phyloP scores from a whole-genome alignment of 2,888 invertebrate genomes.

The Minunthozetes semirufus region DNA sequence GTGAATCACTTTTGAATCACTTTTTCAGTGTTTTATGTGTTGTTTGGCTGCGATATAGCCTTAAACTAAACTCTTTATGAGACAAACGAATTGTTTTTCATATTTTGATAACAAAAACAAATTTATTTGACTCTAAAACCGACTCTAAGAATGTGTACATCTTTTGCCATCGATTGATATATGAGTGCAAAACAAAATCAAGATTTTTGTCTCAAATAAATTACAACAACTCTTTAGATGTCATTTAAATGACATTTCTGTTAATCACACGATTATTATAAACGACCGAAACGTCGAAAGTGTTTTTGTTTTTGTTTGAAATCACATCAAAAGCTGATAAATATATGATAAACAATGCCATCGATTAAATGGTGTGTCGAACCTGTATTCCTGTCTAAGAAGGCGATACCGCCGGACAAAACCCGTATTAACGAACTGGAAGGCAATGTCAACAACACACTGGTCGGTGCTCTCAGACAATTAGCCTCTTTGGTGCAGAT shows the following conservation, averaged over 20 bases:
- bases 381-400: slow-evolving; percentile 68
- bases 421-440: slow-evolving; percentile 66
- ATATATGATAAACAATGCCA: slow-evolving; percentile 58
- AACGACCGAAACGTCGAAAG: background rate
- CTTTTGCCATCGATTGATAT: too few relatives aligned
- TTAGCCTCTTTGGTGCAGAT: slow-evolving; percentile 72
- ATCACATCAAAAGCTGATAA: background rate
- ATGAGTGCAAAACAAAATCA: too few relatives aligned
- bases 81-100: too few relatives aligned
- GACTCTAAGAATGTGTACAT: too few relatives aligned
- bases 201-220: too few relatives aligned
- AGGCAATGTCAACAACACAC: slow-evolving; percentile 75
- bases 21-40: background rate
- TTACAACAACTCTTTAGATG: too few relatives aligned
- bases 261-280: background rate
- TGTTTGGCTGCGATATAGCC: background rate
- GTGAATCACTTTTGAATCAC: background rate
- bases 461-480: slow-evolving; percentile 75
- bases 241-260: too few relatives aligned
- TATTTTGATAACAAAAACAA: too few relatives aligned
- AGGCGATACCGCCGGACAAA: slow-evolving; percentile 51
- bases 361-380: slow-evolving; percentile 76
- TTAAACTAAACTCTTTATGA: too few relatives aligned
- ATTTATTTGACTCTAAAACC: too few relatives aligned
- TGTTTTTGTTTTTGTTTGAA: background rate